Conservation (phyloP, 1,140 invertebrate genomes). For the Scaptomyza hsui region DNA sequence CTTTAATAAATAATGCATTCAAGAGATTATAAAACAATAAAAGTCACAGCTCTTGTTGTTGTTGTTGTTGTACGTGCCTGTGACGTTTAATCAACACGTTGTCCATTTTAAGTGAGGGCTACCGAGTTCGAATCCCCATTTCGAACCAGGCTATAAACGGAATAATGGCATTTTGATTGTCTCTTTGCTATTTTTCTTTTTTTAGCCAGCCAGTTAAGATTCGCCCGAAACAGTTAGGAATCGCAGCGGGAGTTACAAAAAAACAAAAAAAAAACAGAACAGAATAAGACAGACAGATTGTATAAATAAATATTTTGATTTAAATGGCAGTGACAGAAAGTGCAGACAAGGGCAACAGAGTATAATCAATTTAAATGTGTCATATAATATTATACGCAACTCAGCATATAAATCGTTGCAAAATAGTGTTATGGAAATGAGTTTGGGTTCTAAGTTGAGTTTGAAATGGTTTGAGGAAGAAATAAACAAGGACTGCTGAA, state of each 20-base stretch:
- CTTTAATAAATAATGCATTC: slow-evolving; percentile 52
- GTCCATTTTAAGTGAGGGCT: slow-evolving; percentile 60
- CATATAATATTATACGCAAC: slow-evolving; percentile 24
- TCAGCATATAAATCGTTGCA: slow-evolving; percentile 11
- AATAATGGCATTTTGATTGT: slow-evolving; percentile 71
- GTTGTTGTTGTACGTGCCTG: slow-evolving; percentile 73
- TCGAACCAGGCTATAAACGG: slow-evolving; percentile 58
- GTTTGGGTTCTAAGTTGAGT: neutral
- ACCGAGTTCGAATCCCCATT: neutral
- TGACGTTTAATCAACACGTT: slow-evolving; percentile 71
- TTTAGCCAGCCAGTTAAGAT: slow-evolving; percentile 12
- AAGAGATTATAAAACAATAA: slow-evolving; percentile 76
- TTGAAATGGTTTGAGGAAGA: slow-evolving; percentile 2
- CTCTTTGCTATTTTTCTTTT: slow-evolving; percentile 40
- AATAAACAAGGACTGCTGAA: neutral
- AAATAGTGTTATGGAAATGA: neutral
- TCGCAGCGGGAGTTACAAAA: slow-evolving; percentile 13
- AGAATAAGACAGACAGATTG: too few relatives aligned
- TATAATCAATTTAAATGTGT: slow-evolving; percentile 45
- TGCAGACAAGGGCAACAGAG: slow-evolving; percentile 67
- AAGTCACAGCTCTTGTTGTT: slow-evolving; percentile 55
- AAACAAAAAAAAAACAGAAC: too few relatives aligned
- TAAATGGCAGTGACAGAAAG: slow-evolving; percentile 64
- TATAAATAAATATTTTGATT: slow-evolving; percentile 61
- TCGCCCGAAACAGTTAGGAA: slow-evolving; percentile 55